A percentile compares a stretch with the other conserved stretches of the same genome.
Evolutionary conservation across 1,140 invertebrate species (phyloP).

Genomic region (Lethocerus indicus): DNA sequence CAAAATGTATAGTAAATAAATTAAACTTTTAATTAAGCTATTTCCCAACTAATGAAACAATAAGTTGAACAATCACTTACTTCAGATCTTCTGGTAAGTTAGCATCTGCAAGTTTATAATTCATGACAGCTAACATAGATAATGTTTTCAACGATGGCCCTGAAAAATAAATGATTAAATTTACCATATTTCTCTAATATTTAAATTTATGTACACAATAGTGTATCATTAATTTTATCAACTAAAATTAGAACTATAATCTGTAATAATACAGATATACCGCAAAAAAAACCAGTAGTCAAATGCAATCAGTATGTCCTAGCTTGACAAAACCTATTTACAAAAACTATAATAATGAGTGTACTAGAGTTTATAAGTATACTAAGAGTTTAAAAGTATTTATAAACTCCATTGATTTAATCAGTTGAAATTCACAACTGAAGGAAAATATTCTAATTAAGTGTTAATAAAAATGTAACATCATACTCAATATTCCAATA

Average conservation of each 20-base stretch:
- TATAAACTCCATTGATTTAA: too few species aligned
- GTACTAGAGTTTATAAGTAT: too few species aligned
- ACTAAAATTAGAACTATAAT: constrained; percentile 4
- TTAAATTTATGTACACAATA: background rate
- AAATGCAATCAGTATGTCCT: background rate
- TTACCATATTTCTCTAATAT: background rate
- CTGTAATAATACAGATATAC: background rate
- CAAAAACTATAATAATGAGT: too few species aligned
- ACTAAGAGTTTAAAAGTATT: too few species aligned
- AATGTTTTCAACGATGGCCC: constrained; percentile 50
- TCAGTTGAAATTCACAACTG: too few species aligned
- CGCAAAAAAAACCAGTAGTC: background rate
- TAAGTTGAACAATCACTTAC: too few species aligned
- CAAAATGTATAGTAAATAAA: too few species aligned
- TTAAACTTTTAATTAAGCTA: too few species aligned
- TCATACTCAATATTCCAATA: too few species aligned
- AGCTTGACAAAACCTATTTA: background rate
- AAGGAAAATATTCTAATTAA: too few species aligned
- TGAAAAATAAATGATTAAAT: constrained; percentile 19
- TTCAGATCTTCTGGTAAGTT: constrained; percentile 40
- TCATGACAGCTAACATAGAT: constrained; percentile 39
- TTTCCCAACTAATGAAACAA: too few species aligned
- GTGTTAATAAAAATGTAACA: too few species aligned
- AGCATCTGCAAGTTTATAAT: constrained; percentile 39
- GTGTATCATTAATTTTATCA: background rate